Evolutionary conservation across 2,113 vertebrate species (phyloP).

Genomic region (Trogon melanurus): DNA sequence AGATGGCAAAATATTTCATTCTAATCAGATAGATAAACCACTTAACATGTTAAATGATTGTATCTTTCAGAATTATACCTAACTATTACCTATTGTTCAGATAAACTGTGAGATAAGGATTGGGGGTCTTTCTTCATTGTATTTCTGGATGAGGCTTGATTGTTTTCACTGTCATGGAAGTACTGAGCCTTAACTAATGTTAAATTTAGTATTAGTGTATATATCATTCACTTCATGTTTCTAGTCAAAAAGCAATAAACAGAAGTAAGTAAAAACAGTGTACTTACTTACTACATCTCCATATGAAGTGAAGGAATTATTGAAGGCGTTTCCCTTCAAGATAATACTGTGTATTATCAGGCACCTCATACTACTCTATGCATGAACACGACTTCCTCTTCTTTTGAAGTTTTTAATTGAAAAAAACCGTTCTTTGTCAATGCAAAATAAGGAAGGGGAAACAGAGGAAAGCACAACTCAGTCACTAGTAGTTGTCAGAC

Average conservation of each 20-base stretch:
- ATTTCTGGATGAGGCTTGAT: not conserved
- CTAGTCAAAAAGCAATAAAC: not conserved
- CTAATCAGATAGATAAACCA: not conserved
- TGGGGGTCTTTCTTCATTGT: not conserved
- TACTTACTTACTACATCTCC: not conserved
- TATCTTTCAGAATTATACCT: not conserved
- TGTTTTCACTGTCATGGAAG: not conserved
- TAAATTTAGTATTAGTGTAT: not conserved
- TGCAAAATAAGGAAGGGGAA: not conserved
- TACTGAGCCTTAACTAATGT: not conserved
- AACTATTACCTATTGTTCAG: not conserved
- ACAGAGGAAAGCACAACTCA: not conserved
- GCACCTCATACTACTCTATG: not conserved
- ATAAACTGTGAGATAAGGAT: not conserved
- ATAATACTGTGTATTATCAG: not conserved
- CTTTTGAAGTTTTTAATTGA: not conserved
- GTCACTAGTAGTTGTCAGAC: not conserved
- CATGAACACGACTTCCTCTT: not conserved
- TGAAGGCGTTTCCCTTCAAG: not conserved
- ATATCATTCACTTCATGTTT: not conserved
- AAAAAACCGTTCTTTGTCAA: not conserved
- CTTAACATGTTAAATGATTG: not conserved
- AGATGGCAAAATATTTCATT: not conserved
- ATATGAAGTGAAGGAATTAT: not conserved
- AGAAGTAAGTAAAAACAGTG: not conserved